Conservation (phyloP, 2,113 vertebrate genomes). For the Calidris pygmaea region DNA sequence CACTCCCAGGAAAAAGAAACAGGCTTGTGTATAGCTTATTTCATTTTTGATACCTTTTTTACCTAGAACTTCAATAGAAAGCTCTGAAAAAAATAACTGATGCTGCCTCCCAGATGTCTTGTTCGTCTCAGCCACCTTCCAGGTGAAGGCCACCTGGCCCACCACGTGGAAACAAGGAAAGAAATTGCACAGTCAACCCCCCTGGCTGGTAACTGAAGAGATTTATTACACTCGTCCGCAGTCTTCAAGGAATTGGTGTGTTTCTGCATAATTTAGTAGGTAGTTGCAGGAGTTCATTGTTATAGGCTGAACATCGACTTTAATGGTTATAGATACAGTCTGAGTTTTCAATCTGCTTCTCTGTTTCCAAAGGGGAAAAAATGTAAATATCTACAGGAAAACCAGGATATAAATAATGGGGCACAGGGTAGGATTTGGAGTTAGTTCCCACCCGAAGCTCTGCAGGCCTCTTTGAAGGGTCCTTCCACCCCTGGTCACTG, state of each 20-base stretch:
- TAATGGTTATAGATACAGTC: conserved; percentile 61
- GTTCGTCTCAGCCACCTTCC: background rate
- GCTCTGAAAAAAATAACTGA: background rate
- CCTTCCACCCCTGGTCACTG: background rate
- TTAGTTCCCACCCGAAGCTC: background rate
- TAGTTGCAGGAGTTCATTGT: conserved; percentile 51
- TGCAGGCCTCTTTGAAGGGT: background rate
- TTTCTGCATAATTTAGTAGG: conserved; percentile 68
- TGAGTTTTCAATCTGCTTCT: conserved; percentile 60
- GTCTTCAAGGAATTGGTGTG: conserved; percentile 16
- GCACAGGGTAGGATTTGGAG: background rate
- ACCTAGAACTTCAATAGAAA: background rate
- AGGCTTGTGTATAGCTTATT: background rate
- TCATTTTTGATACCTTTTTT: background rate
- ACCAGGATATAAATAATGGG: background rate
- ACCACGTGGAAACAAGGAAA: background rate
- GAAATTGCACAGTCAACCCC: background rate
- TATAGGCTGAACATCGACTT: conserved; percentile 53
- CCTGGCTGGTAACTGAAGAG: background rate
- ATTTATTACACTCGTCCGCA: conserved; percentile 22
- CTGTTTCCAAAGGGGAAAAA: background rate
- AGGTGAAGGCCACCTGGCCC: background rate
- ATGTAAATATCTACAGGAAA: conserved; percentile 11
- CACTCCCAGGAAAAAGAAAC: background rate
- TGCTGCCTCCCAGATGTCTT: background rate